Evolutionary conservation across 1,140 invertebrate species (phyloP).

Genomic region (Saxidomus purpurata): DNA sequence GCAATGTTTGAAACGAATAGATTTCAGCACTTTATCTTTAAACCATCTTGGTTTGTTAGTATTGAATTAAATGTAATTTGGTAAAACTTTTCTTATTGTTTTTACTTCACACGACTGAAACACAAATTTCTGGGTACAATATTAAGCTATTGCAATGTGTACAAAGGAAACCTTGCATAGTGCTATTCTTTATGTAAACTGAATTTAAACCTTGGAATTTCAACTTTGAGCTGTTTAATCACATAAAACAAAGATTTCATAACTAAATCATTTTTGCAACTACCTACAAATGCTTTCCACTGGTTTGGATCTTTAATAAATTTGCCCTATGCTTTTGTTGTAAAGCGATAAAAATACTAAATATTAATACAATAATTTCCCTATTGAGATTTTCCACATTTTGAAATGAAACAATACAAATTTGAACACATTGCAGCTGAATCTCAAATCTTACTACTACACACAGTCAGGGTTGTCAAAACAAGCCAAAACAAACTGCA

Average conservation of each 20-base stretch:
- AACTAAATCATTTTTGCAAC: background rate
- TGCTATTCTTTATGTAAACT: background rate
- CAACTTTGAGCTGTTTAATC: background rate
- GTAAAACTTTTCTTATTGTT: no score
- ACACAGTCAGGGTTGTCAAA: background rate
- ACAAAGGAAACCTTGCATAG: background rate
- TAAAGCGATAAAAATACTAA: background rate
- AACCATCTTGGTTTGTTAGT: no score
- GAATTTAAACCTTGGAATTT: background rate
- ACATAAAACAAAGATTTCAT: background rate
- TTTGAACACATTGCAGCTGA: background rate
- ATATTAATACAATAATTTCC: no score
- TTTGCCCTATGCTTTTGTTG: background rate
- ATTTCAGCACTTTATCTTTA: no score
- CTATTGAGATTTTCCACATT: background rate
- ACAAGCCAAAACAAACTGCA: background rate
- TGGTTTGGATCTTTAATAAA: background rate
- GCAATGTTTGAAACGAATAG: no score
- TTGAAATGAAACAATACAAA: constrained; percentile 1
- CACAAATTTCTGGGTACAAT: background rate
- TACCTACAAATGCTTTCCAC: background rate
- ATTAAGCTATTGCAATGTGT: background rate
- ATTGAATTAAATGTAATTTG: no score
- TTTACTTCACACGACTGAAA: background rate
- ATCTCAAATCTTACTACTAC: background rate